Evolutionary conservation across 2,113 vertebrate genomes (phyloP), one percentile per base, ranked within the genome.

Genomic region (Procavia capensis): DNA sequence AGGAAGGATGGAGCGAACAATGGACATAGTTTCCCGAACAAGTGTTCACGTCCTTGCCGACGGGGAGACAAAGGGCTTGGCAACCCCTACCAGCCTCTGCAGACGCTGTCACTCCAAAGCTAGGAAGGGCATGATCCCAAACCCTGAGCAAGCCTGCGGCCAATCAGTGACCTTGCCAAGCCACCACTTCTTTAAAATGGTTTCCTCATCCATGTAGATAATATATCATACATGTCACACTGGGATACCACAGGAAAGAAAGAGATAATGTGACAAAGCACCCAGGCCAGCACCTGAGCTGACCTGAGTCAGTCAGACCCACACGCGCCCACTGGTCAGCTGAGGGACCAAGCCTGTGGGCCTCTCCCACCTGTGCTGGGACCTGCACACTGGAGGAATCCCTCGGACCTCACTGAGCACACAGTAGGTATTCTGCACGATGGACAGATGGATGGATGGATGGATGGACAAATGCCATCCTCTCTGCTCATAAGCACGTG

Each of bases 1-100:
- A 96, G 96, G 97, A 95, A 96, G 97, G 95, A 96, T 63, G 81
- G 81, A 34, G 63, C 45, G 72, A 93, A 97, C 96, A 97, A 98
- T 97, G 95, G 94, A 50, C 45, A n/a, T 34, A 2, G 68, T 66
- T 97, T 98, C 97, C 97, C 75, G 92, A 82, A 92, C 96, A 97
- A 96, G 96, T 98, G 97, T 95, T 91, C 88, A 39, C n/a, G 39
- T 27, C 27, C 11, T 39, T 47, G 70, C 36, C 45, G 41, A 36
- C 57, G 1, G 16, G 25, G 17, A 59, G 61, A 72, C 57, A 75
- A 36, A 54, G 74, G 66, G 72, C 6, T 1, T 0, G 57, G n/a
- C n/a, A 41, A 25, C 20, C 45, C 43, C 76, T 10, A 24, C 47
- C 61, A 68, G 61, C 1, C 85, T 13, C 17, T 9, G 19, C 17